A percentile compares a stretch with the other conserved stretches of the same genome.
phyloP scores from a whole-genome alignment of 2,888 invertebrate species.

The Protophormia terraenovae region DNA sequence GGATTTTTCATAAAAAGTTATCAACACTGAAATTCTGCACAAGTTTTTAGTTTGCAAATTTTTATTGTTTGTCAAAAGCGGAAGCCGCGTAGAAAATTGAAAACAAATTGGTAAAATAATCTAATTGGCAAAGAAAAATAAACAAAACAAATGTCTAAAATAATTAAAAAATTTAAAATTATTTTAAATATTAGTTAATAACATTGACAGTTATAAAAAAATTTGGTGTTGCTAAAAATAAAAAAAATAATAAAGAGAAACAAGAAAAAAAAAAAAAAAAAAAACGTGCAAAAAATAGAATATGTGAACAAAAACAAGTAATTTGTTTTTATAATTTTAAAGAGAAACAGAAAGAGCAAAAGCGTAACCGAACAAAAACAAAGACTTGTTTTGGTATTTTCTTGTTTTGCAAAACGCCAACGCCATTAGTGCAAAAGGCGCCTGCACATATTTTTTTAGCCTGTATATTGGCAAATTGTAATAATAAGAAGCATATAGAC shows the following conservation, averaged over 20 bases:
- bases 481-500: no score
- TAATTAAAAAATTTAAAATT: not conserved
- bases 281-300: slow-evolving; percentile 18
- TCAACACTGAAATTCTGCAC: slow-evolving; percentile 22
- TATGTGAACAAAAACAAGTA: slow-evolving; percentile 27
- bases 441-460: no score
- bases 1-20: not conserved
- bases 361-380: no score
- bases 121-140: not conserved
- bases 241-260: not conserved
- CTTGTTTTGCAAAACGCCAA: no score
- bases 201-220: not conserved
- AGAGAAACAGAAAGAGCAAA: slow-evolving; percentile 16
- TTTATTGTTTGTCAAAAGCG: not conserved
- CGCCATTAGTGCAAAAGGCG: no score
- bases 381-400: no score
- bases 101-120: not conserved
- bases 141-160: not conserved
- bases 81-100: slow-evolving; percentile 28
- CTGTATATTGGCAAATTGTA: no score
- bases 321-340: not conserved
- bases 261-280: not conserved
- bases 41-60: slow-evolving; percentile 23
- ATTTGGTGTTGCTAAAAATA: not conserved
- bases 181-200: not conserved